Conservation (phyloP, 64 coral and sea anemone species). For the Stichodactyla helianthus region DNA sequence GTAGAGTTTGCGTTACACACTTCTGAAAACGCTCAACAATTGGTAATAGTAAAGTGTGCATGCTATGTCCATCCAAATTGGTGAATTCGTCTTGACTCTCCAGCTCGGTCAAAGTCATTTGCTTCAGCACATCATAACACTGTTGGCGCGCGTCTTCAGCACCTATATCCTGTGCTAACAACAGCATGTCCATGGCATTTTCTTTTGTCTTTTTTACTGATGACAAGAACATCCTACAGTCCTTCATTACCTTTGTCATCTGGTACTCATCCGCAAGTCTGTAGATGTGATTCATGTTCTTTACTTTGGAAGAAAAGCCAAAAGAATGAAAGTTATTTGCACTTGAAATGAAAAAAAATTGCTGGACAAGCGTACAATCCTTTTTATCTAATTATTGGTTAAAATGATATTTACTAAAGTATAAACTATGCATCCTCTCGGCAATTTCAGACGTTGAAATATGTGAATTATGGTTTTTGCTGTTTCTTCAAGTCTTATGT, state of each 20-base stretch:
- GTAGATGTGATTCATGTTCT: neutral
- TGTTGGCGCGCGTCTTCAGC: neutral
- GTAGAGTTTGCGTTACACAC: neutral
- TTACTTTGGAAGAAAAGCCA: neutral
- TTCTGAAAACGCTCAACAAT: neutral
- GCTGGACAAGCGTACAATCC: too few species aligned
- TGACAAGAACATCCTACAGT: neutral
- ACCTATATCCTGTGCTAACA: neutral
- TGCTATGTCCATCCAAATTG: neutral
- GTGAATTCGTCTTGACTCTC: neutral
- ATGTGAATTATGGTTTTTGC: too few species aligned
- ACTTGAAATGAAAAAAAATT: too few species aligned
- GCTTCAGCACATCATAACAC: neutral
- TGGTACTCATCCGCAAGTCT: conserved; percentile 14
- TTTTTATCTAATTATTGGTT: too few species aligned
- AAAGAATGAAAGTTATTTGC: neutral
- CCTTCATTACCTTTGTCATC: neutral
- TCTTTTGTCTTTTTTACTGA: neutral
- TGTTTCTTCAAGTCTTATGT: too few species aligned
- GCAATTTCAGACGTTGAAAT: too few species aligned
- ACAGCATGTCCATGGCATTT: neutral
- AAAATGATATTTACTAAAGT: too few species aligned
- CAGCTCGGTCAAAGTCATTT: conserved; percentile 3
- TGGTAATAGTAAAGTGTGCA: neutral
- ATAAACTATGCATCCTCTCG: too few species aligned